Evolutionary conservation across 30 jellyfish, hydroid and myxozoan species (phyloP).

Genomic region (Hydractinia symbiolongicarpus): DNA sequence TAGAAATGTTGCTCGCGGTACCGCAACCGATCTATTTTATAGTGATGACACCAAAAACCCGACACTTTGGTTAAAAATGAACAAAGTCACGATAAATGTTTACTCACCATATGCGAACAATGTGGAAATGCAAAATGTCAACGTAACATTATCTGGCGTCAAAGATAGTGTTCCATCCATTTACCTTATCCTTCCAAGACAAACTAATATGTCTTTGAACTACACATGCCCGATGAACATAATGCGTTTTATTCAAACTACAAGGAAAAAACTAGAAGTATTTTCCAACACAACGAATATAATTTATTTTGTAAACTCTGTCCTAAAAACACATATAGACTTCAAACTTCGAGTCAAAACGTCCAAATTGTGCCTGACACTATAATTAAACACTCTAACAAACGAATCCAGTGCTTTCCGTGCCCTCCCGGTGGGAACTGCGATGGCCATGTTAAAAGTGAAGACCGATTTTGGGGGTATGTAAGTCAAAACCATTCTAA

Average conservation of each 20-base stretch:
- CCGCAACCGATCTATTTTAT: conserved; percentile 2
- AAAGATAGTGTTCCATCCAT: not conserved
- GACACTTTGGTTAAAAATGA: no score
- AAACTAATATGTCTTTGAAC: not conserved
- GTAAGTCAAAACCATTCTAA: not conserved
- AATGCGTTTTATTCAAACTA: not conserved
- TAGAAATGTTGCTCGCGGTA: not conserved
- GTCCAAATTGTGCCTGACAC: not conserved
- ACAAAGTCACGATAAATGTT: not conserved
- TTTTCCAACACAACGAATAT: not conserved
- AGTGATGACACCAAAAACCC: not conserved
- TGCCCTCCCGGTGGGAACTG: conserved; percentile 3
- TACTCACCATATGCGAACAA: not conserved
- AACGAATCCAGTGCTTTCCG: not conserved
- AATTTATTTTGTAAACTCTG: not conserved
- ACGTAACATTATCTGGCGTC: not conserved
- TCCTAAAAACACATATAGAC: not conserved
- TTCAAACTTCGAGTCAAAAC: not conserved
- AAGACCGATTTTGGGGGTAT: conserved; percentile 41
- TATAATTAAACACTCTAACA: no score
- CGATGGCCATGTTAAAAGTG: not conserved
- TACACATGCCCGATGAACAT: conserved; percentile 1
- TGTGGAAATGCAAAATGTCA: not conserved
- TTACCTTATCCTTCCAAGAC: not conserved
- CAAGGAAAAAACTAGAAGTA: not conserved